These are phyloP conservation scores for Tachina grossa DNA, from an alignment of 2,888 invertebrate species.

Conservation along the genomic window DNA sequence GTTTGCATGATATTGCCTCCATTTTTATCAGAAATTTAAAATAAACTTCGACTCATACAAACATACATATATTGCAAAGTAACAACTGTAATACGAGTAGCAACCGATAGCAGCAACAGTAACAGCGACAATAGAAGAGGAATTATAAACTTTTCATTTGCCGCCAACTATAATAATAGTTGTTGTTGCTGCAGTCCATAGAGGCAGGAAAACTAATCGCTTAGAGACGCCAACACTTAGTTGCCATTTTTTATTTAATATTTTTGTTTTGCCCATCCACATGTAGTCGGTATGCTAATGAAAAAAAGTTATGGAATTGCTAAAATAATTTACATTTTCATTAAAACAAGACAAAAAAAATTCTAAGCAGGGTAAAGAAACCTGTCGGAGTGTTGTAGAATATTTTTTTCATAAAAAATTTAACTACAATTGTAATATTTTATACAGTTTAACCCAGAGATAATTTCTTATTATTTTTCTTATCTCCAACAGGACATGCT, in stretches of 20 bases:
- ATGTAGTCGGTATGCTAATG: conserved; percentile 34
- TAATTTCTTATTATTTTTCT: neutral
- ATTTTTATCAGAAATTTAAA: conserved; percentile 54
- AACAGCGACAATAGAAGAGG: conserved; percentile 31
- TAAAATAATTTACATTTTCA: conserved; percentile 27
- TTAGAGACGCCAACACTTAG: conserved; percentile 61
- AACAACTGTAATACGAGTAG: conserved; percentile 5
- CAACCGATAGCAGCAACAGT: neutral
- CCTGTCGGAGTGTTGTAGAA: neutral
- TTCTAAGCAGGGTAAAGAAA: conserved; percentile 21
- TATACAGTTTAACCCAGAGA: too few relatives aligned
- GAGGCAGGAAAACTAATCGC: conserved; percentile 57
- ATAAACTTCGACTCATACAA: conserved; percentile 20
- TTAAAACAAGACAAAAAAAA: conserved; percentile 5
- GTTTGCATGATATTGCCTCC: conserved; percentile 66
- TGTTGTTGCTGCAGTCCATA: conserved; percentile 38
- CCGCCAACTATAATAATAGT: conserved; percentile 58
- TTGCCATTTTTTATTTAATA: conserved; percentile 30
- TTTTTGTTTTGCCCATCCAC: neutral
- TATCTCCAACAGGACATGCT: neutral
- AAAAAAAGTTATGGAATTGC: conserved; percentile 27
- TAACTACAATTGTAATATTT: neutral
- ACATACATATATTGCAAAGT: neutral
- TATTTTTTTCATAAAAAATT: neutral
- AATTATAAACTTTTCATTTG: conserved; percentile 61